Evolutionary conservation across 2,797 vertebrate genomes (phyloP), one percentile per base, ranked within the genome.

Genomic region (Sebastes goodei): DNA sequence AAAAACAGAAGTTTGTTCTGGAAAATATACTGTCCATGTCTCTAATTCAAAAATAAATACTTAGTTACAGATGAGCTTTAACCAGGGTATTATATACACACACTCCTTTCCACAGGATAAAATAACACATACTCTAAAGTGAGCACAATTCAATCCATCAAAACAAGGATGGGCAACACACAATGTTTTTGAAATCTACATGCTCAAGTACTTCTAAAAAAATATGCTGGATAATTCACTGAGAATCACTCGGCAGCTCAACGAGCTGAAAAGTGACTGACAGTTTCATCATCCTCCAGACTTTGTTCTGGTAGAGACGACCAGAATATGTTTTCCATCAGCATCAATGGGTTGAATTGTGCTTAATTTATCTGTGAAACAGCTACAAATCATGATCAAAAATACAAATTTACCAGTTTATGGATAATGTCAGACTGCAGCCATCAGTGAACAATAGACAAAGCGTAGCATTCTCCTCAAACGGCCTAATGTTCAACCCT

Each of bases 31-130:
- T 21, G 15, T 83, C 35, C 10, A 20, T 23, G 27, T 62, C 29
- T 74, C 67, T 63, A 49, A n/a, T 69, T 83, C 14, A 74, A 89
- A 92, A 92, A 91, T 86, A 88, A 93, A 92, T 89, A 87, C 53
- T 35, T 85, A 20, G 53, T 70, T 62, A 63, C 4, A 76, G 27
- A 72, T 33, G 2, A 76, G 6, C 12, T 73, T 85, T 76, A 74
- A 83, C 74, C 57, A 74, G 53, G 79, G 77, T 72, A 71, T 81
- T 63, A 33, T 63, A 33, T 60, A 64, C 33, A 86, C 38, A 15
- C 55, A 56, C 33, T 33, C 12, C n/a, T 33, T 33, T 74, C 14
- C 7, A 52, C 17, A 2, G 21, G 72, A 59, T 70, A 29, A 66
- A 85, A 64, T n/a, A 64, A 46, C 29, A 60, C 14, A 20, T 9